phyloP scores from a whole-genome alignment of 2,888 invertebrate genomes.

The Cyaniris semiargus region DNA sequence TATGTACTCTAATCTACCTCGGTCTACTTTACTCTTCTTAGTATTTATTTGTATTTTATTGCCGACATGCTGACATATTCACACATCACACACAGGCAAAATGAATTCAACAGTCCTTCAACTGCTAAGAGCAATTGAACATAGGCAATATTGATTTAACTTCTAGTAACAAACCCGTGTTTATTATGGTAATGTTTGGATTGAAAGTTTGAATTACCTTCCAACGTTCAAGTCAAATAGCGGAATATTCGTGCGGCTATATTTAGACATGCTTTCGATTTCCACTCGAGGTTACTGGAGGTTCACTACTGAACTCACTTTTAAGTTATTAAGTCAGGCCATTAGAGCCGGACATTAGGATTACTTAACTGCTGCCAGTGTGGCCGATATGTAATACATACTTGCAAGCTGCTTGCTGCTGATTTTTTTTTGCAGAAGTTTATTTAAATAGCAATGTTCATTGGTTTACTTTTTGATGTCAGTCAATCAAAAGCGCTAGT shows the following conservation, averaged over 20 bases:
- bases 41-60: too few species aligned
- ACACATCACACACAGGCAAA: too few species aligned
- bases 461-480: too few species aligned
- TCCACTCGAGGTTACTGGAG: conserved; percentile 37
- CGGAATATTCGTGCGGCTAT: conserved; percentile 39
- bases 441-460: too few species aligned
- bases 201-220: conserved; percentile 31
- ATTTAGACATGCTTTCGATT: conserved; percentile 47
- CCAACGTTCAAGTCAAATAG: conserved; percentile 35
- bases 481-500: too few species aligned
- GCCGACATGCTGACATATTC: too few species aligned
- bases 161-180: too few species aligned
- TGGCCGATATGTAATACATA: neutral
- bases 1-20: too few species aligned
- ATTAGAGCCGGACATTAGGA: conserved; percentile 26
- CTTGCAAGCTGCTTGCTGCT: neutral
- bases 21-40: too few species aligned
- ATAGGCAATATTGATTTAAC: neutral
- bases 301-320: conserved; percentile 39
- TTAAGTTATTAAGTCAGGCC: conserved; percentile 35
- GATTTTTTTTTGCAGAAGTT: too few species aligned
- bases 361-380: neutral
- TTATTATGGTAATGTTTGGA: conserved; percentile 24
- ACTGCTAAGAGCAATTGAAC: neutral
- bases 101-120: neutral